These are phyloP conservation scores for Cyanoderma ruficeps DNA, from an alignment of 2,113 vertebrate species.

Conservation along the genomic window DNA sequence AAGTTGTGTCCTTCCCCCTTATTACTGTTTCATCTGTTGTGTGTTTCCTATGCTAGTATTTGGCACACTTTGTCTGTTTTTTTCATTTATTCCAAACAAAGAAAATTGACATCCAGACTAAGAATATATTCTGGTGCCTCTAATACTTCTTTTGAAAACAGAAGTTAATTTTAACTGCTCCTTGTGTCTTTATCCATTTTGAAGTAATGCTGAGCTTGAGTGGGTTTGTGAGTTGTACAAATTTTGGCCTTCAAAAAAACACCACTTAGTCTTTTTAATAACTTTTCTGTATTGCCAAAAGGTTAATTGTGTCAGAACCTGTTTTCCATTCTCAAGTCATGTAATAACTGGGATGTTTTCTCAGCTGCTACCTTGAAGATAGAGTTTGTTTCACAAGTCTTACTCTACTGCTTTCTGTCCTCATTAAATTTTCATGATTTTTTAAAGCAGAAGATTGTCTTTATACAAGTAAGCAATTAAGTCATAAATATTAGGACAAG, in stretches of 20 bases:
- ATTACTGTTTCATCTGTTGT: neutral
- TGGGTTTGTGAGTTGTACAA: neutral
- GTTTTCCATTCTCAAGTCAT: neutral
- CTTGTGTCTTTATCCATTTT: neutral
- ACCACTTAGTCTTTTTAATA: neutral
- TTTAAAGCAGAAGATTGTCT: slow-evolving; percentile 7
- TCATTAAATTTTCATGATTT: slow-evolving; percentile 1
- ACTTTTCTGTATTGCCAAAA: neutral
- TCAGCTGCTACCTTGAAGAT: neutral
- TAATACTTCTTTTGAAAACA: neutral
- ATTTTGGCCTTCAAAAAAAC: neutral
- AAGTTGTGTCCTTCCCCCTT: neutral
- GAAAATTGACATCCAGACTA: neutral
- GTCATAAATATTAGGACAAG: slow-evolving; percentile 26
- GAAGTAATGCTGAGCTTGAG: neutral
- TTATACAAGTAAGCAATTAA: slow-evolving; percentile 4
- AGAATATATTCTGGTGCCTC: neutral
- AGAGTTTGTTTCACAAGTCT: neutral
- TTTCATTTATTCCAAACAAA: neutral
- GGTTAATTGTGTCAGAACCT: slow-evolving; percentile 4
- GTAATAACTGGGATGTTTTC: neutral
- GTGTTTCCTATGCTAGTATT: neutral
- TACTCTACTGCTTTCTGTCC: neutral
- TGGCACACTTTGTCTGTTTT: neutral
- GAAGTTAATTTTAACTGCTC: neutral